Evolutionary conservation across 1,140 invertebrate species (phyloP), one percentile per base, ranked within the genome.

Genomic region (Aphis gossypii): DNA sequence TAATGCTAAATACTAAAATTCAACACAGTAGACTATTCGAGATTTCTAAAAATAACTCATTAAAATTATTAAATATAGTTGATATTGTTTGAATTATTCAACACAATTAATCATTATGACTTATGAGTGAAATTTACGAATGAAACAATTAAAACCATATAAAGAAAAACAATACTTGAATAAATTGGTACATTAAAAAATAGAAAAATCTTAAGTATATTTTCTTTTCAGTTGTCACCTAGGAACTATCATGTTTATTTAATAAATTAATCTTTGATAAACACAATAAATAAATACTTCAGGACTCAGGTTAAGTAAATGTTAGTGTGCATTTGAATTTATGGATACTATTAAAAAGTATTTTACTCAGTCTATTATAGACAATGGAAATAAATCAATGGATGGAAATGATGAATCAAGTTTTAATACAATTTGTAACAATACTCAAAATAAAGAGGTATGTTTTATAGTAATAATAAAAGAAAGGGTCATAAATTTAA

Each of bases 271-370:
- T 83, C 21, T 38, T 23, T 84, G 8, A 25, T 44, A 11, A 84
- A 44, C 6, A 41, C 60, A 68, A 11, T 30, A 68, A 68, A 30
- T 44, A 84, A 3, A 84, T 9, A 44, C 9, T 44, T 44, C 4
- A 1, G 25, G 41, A 84, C 38, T 41, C 38, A 2, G 38, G 38
- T 44, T 51, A 51, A 14, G 18, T 88, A 48, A 51, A 88, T 48
- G 20, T n/a, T 6, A n/a, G 2, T 35, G 83, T 41, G 20, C n/a
- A 38, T 54, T 51, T 51, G n/a, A 56, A 35, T 21, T 88, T 51
- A 93, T 93, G 91, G 91, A 93, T 54, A 54, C 25, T 30, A 83
- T 93, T 48, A 84, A 83, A 54, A 84, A 86, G 11, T 84, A 84
- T 84, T 93, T 93, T 84, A 84, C 51, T 92, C 48, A 25, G 35